phyloP scores from a whole-genome alignment of 1,140 invertebrate species.

The Panagrolaimus sp. region DNA sequence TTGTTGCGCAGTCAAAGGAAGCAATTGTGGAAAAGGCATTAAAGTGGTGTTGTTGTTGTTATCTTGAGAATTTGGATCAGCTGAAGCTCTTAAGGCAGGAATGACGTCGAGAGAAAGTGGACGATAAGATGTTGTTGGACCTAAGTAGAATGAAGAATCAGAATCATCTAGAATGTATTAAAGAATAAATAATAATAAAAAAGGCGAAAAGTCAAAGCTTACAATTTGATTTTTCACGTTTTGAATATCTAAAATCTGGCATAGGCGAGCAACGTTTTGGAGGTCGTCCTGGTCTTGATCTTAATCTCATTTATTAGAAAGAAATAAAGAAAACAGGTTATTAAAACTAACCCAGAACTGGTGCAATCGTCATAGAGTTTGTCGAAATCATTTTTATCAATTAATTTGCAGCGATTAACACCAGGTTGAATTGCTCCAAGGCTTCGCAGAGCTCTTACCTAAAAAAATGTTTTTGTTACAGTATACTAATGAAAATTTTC shows the following conservation, averaged over 20 bases:
- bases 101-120: not conserved
- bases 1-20: conserved; percentile 45
- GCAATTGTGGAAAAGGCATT: conserved; percentile 7
- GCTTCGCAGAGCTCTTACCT: conserved; percentile 84
- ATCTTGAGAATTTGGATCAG: conserved; percentile 11
- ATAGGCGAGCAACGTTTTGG: conserved; percentile 69
- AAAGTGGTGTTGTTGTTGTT: conserved; percentile 13
- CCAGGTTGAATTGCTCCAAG: conserved; percentile 96
- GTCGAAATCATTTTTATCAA: conserved; percentile 97
- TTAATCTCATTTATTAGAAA: conserved; percentile 56
- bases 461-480: conserved; percentile 3
- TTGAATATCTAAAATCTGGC: conserved; percentile 15
- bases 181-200: conserved; percentile 7
- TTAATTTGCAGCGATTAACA: conserved; percentile 95
- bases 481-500: not conserved
- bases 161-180: conserved; percentile 2
- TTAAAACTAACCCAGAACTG: conserved; percentile 81
- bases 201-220: not conserved
- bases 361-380: conserved; percentile 98
- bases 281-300: conserved; percentile 91
- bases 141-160: conserved; percentile 11
- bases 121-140: not conserved
- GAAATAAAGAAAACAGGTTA: conserved; percentile 15
- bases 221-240: conserved; percentile 4
- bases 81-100: not conserved